These are phyloP conservation scores for Galerucella pusilla DNA, from an alignment of 2,888 invertebrate species.

Conservation along the genomic window DNA sequence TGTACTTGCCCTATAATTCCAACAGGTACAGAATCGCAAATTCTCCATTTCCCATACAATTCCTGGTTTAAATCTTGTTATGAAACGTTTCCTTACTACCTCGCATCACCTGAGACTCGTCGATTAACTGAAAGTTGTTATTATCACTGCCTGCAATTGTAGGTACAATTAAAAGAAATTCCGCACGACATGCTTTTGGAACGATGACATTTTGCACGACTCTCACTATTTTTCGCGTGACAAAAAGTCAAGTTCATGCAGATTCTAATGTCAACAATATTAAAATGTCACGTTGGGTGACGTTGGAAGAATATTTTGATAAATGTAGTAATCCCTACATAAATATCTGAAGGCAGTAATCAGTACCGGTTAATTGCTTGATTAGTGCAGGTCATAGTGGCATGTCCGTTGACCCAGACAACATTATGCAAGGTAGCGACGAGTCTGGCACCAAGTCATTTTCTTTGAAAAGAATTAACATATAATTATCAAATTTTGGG, in stretches of 20 bases:
- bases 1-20: too few relatives aligned
- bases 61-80: neutral
- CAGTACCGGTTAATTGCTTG: too few relatives aligned
- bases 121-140: neutral
- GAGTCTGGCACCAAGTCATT: too few relatives aligned
- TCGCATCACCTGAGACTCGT: neutral
- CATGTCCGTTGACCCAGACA: too few relatives aligned
- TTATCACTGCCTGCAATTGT: neutral
- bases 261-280: conserved; percentile 22
- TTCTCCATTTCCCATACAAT: neutral
- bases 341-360: neutral
- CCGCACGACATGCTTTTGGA: neutral
- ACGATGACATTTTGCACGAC: conserved; percentile 7
- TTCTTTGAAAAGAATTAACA: too few relatives aligned
- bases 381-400: too few relatives aligned
- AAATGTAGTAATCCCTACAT: neutral
- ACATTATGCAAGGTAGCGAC: too few relatives aligned
- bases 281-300: neutral
- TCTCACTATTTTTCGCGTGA: conserved; percentile 22
- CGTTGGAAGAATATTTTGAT: neutral
- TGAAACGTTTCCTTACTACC: neutral
- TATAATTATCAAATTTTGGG: too few relatives aligned
- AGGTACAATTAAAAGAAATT: neutral
- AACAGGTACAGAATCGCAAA: too few relatives aligned
- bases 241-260: conserved; percentile 30